Evolutionary conservation across 2,113 vertebrate species (phyloP).

Genomic region (Romanogobio albipinnatus): DNA sequence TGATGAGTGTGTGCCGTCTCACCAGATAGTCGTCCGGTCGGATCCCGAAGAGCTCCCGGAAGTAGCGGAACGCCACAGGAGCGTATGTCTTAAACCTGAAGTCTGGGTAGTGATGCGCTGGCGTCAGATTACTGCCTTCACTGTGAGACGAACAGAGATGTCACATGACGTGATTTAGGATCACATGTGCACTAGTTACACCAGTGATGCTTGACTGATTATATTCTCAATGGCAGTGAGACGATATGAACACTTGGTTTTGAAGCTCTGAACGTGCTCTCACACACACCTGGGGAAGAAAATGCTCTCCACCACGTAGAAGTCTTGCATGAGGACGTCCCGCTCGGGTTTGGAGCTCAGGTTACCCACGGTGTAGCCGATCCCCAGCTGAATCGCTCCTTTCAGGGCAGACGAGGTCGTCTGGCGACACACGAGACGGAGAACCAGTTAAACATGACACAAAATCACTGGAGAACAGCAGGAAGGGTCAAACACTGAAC

Average conservation of each 20-base stretch:
- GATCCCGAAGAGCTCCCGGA: conserved; percentile 97
- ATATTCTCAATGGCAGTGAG: not conserved
- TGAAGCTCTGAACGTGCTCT: too few species aligned
- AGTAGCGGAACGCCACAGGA: conserved; percentile 95
- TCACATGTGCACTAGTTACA: not conserved
- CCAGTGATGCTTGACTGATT: not conserved
- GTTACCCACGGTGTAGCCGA: conserved; percentile 96
- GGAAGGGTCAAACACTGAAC: not conserved
- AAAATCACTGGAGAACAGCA: not conserved
- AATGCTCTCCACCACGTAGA: conserved; percentile 97
- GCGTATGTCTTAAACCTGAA: conserved; percentile 99
- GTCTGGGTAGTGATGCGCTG: conserved; percentile 94
- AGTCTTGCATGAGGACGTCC: conserved; percentile 99
- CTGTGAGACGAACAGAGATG: conserved; percentile 68
- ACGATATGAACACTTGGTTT: not conserved
- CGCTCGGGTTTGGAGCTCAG: conserved; percentile 97
- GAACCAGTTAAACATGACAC: not conserved
- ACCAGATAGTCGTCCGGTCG: conserved; percentile 98
- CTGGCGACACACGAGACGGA: conserved; percentile 67
- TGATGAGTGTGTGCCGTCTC: conserved; percentile 52
- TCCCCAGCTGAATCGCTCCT: conserved; percentile 96
- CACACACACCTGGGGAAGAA: conserved; percentile 91
- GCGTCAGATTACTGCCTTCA: conserved; percentile 97
- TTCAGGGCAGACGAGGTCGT: conserved; percentile 96
- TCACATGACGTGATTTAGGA: not conserved